Evolutionary conservation across 1,140 invertebrate species (phyloP).

Genomic region (Calosoma granatense): DNA sequence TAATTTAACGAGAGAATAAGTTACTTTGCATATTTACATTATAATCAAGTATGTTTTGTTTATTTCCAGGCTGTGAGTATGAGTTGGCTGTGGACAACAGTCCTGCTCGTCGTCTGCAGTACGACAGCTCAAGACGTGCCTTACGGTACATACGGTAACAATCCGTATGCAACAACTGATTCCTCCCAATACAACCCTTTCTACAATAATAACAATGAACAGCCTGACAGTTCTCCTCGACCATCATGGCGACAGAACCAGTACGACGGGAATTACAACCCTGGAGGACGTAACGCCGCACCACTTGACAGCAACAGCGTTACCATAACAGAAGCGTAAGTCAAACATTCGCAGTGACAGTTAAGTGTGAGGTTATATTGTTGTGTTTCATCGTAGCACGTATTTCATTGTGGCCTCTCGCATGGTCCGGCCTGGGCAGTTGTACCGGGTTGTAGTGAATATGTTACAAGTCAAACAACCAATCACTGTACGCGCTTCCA

Average conservation of each 20-base stretch:
- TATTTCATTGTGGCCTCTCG: slow-evolving; percentile 81
- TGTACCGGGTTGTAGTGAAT: slow-evolving; percentile 73
- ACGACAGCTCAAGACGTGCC: slow-evolving; percentile 16
- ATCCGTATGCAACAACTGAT: neutral
- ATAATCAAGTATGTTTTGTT: too few species aligned
- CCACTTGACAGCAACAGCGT: slow-evolving; percentile 39
- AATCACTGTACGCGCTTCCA: slow-evolving; percentile 69
- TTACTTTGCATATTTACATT: too few species aligned
- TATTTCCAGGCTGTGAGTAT: too few species aligned
- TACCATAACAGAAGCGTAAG: slow-evolving; percentile 51
- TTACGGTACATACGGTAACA: neutral
- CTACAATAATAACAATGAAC: slow-evolving; percentile 15
- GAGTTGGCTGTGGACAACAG: slow-evolving; percentile 10
- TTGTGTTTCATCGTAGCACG: slow-evolving; percentile 43
- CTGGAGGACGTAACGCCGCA: slow-evolving; percentile 26
- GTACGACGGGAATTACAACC: slow-evolving; percentile 24
- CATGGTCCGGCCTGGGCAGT: slow-evolving; percentile 75
- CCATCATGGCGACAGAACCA: slow-evolving; percentile 29
- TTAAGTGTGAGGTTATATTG: slow-evolving; percentile 5
- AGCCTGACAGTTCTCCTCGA: slow-evolving; percentile 27
- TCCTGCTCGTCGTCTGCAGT: slow-evolving; percentile 13
- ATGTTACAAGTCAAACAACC: slow-evolving; percentile 61
- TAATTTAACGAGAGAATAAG: too few species aligned
- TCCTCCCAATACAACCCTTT: slow-evolving; percentile 12
- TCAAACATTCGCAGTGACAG: slow-evolving; percentile 11